These are phyloP conservation scores for Lordiphosa fenestrarum DNA, from an alignment of 2,888 invertebrate species.

Conservation along the genomic window DNA sequence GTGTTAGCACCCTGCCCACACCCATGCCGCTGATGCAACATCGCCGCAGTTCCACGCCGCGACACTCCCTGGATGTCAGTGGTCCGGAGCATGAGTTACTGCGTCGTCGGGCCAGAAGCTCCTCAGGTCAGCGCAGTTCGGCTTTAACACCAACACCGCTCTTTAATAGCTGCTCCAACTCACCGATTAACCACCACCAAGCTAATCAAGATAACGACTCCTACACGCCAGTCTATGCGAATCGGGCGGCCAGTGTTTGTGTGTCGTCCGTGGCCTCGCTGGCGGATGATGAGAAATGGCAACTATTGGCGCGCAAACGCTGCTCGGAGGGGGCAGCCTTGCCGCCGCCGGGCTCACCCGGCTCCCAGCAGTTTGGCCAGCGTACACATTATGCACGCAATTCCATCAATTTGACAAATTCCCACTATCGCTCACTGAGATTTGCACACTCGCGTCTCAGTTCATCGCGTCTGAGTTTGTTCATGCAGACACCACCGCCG, in stretches of 20 bases:
- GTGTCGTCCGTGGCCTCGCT: slow-evolving; percentile 52
- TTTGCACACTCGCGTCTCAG: slow-evolving; percentile 79
- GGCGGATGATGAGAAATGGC: slow-evolving; percentile 80
- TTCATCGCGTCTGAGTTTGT: slow-evolving; percentile 77
- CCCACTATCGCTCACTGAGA: slow-evolving; percentile 79
- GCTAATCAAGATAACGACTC: slow-evolving; percentile 61
- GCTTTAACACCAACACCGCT: slow-evolving; percentile 78
- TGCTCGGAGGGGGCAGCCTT: slow-evolving; percentile 72
- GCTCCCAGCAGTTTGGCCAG: slow-evolving; percentile 59
- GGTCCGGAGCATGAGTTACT: slow-evolving; percentile 58
- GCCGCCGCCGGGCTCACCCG: slow-evolving; percentile 26
- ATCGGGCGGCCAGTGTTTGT: slow-evolving; percentile 76
- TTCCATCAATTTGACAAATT: slow-evolving; percentile 78
- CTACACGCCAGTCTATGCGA: slow-evolving; percentile 79
- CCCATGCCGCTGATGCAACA: slow-evolving; percentile 78
- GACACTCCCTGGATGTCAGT: slow-evolving; percentile 66
- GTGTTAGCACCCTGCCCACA: slow-evolving; percentile 64
- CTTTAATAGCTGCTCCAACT: slow-evolving; percentile 53
- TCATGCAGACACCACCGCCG: slow-evolving; percentile 66
- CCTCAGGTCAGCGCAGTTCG: slow-evolving; percentile 77
- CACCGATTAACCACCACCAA: slow-evolving; percentile 47
- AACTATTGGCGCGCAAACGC: slow-evolving; percentile 78
- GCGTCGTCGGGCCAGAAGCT: slow-evolving; percentile 63
- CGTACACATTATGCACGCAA: slow-evolving; percentile 79
- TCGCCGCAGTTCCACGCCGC: slow-evolving; percentile 74